Evolutionary conservation across 2,797 vertebrate genomes (phyloP).

Genomic region (Melanotaenia nigrans): DNA sequence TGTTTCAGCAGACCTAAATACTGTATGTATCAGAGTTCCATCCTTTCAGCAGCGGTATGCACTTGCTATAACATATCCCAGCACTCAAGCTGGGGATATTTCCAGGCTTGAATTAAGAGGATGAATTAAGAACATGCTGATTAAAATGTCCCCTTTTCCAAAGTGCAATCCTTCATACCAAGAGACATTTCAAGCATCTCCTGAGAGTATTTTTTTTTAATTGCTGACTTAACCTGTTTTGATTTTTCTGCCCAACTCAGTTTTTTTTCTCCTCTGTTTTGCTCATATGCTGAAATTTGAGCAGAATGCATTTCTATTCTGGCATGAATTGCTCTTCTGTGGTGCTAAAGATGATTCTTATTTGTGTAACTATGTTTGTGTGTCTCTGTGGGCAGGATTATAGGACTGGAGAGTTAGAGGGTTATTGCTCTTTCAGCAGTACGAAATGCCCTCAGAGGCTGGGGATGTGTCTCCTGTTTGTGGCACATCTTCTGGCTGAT

Average conservation of each 20-base stretch:
- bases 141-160: conserved; percentile 40
- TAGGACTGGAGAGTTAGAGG: conserved; percentile 51
- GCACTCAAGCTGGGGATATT: conserved; percentile 34
- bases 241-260: conserved; percentile 30
- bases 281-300: conserved; percentile 58
- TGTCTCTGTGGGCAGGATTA: conserved; percentile 63
- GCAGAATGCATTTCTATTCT: conserved; percentile 47
- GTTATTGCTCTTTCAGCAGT: conserved; percentile 68
- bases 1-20: conserved; percentile 36
- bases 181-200: conserved; percentile 47
- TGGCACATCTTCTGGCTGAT: conserved; percentile 67
- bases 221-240: conserved; percentile 48
- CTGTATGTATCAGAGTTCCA: conserved; percentile 41
- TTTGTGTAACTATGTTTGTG: conserved; percentile 64
- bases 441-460: conserved; percentile 46
- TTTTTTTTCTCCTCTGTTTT: conserved; percentile 42
- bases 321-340: conserved; percentile 65
- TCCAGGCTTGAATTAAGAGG: conserved; percentile 47
- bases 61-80: conserved; percentile 39
- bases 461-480: conserved; percentile 45
- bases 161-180: conserved; percentile 38
- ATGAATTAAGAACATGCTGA: conserved; percentile 44
- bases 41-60: conserved; percentile 22
- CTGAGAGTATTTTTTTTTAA: conserved; percentile 42
- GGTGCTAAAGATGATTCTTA: conserved; percentile 78